Evolutionary conservation across 2,888 invertebrate species (phyloP).

Genomic region (Clanis bilineata): DNA sequence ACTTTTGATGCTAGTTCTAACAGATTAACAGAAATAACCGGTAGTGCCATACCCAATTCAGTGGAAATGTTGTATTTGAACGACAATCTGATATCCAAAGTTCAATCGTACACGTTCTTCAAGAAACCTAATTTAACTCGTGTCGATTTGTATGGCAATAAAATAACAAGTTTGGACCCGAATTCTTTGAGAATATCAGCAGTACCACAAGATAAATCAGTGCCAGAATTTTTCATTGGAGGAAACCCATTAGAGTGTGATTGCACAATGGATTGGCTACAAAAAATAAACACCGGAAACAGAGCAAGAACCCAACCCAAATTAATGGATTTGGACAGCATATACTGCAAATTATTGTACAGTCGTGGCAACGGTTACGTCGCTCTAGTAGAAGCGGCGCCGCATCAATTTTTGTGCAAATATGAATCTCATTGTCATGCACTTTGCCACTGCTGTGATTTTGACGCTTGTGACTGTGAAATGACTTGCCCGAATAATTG

Average conservation of each 20-base stretch:
- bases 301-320: constrained; percentile 90
- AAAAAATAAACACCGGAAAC: constrained; percentile 89
- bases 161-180: constrained; percentile 88
- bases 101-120: constrained; percentile 93
- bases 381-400: constrained; percentile 89
- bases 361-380: constrained; percentile 88
- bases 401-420: constrained; percentile 92
- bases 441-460: constrained; percentile 94
- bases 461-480: constrained; percentile 95
- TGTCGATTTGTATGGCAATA: constrained; percentile 91
- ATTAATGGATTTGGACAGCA: constrained; percentile 91
- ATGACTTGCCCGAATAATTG: constrained; percentile 95
- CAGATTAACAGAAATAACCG: constrained; percentile 90
- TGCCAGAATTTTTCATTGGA: constrained; percentile 92
- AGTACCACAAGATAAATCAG: constrained; percentile 86
- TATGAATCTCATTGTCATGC: constrained; percentile 94
- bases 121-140: constrained; percentile 92
- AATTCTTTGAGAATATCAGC: constrained; percentile 89
- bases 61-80: constrained; percentile 90
- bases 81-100: constrained; percentile 90
- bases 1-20: constrained; percentile 93
- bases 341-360: constrained; percentile 91
- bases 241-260: constrained; percentile 94
- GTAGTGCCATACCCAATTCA: constrained; percentile 91
- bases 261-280: constrained; percentile 95